Evolutionary conservation across 2,797 vertebrate species (phyloP), one percentile per base, ranked within the genome.

Genomic region (Mormyrus proboscirostris): DNA sequence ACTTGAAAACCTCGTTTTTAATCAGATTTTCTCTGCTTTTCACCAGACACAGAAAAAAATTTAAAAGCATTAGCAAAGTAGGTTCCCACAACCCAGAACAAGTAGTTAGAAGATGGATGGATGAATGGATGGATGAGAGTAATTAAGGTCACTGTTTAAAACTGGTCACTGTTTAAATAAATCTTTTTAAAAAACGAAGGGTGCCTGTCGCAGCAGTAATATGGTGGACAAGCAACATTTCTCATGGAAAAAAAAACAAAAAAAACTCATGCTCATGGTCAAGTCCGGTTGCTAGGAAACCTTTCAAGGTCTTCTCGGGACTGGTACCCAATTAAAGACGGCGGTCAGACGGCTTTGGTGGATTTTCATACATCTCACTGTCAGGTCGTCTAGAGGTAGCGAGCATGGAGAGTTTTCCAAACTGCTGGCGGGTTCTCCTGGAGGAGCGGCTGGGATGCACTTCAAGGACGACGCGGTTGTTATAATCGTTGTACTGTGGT

Each of bases 231-330:
- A 8, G 33, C 51, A 8, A 25, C 51, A 16, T 19, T 19, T 51
- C 25, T n/a, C 12, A 12, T 55, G 50, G 10, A 55, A 53, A 4
- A 7, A 86, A 33, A 33, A 1, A 33, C 29, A 33, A 38, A 57
- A 4, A 51, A 59, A 59, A 87, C 16, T 9, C 9, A 8, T 9
- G 29, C 55, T 57, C 33, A 25, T n/a, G 50, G 22, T 38, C 50
- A 87, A 87, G 19, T 38, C 19, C 6, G 5, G 51, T 87, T 41
- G 85, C 51, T 59, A 87, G 85, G 85, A 57, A 87, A 87, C 85
- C 85, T 87, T 87, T 87, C 85, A 87, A 87, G 50, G 85, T 33
- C 29, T 57, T 87, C 7, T 57, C 8, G 33, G 51, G 50, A 53
- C 85, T 14, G 85, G 6, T 55, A n/a, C 4, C 50, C 51, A 53